Base-by-base conservation (phyloP, 23 tunicate species). In the Styela clava region DNA sequence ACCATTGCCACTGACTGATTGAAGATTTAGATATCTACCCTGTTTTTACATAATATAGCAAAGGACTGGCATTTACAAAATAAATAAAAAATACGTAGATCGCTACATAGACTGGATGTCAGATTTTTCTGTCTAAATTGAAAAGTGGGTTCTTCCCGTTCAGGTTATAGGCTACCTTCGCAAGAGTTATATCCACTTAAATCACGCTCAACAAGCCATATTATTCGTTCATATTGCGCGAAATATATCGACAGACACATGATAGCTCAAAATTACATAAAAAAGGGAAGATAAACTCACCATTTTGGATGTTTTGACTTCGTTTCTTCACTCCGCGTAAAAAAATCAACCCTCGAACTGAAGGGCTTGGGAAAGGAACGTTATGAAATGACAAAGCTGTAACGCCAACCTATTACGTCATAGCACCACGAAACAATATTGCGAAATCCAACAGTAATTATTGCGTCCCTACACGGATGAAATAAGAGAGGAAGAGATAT, bases 331-430 rank as follows among this genome's bases (percentile, higher is more conserved):
- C 35, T 26, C 77, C 35, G 12, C 77, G 7, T 16, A 71, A 30
- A 5, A 71, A 34, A 28, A 30, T 28, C 77, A 71, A 16, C 77
- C 77, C 77, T 71, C 77, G 24, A 30, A 18, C 16, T 35, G 77
- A 7, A 71, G 77, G 35, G 77, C 77, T 71, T 71, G 18, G 34
- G 16, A 71, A 71, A 71, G 77, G 77, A 68, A 24, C 73, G 73
- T 24, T 21, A 21, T 5, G 77, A 29, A 30, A 44, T 12, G 56
- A 44, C 7, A 44, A 7, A 12, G 56, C 56, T 44, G 56, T 5
- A 5, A 12, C 7, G 56, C 56, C n/a, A n/a, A n/a, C n/a, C n/a
- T n/a, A n/a, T 44, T 44, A 44, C 56, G 56, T 44, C 56, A 44
- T 12, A 44, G 56, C 7, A 5, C 56, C 56, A 44, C 56, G 56